phyloP scores from a whole-genome alignment of 2,888 invertebrate genomes.

The Conus canariensis region DNA sequence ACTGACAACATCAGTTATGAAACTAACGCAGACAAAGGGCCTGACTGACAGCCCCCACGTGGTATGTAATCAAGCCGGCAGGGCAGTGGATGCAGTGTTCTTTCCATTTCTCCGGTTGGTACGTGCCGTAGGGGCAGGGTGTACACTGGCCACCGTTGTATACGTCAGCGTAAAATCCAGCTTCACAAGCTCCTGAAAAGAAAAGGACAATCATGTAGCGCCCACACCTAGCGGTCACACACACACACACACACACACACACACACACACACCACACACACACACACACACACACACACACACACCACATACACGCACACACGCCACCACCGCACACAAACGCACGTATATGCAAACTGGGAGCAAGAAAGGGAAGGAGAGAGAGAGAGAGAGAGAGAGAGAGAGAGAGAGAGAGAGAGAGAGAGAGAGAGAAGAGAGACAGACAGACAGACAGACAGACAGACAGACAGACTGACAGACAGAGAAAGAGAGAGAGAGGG shows the following conservation, averaged over 20 bases:
- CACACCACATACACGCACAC: background rate
- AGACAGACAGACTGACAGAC: too few species aligned
- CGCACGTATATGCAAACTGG: too few species aligned
- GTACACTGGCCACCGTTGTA: conserved; percentile 41
- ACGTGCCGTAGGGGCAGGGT: conserved; percentile 48
- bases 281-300: background rate
- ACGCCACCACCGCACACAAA: too few species aligned
- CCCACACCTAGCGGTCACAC: background rate
- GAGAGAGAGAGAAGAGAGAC: too few species aligned
- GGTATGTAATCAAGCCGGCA: conserved; percentile 45
- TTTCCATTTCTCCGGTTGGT: conserved; percentile 48
- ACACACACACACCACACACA: background rate
- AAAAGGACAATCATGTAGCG: too few species aligned
- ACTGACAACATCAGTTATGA: background rate
- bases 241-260: background rate
- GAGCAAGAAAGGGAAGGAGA: too few species aligned
- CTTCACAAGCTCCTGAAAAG: conserved; percentile 45
- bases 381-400: too few species aligned
- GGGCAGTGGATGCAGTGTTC: conserved; percentile 44
- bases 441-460: too few species aligned
- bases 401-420: too few species aligned
- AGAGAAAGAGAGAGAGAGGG: too few species aligned
- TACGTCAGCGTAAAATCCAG: conserved; percentile 41
- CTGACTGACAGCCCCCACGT: conserved; percentile 6
- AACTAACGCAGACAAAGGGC: conserved; percentile 46